Conservation (phyloP, 1,140 invertebrate genomes). For the Capitella teleta region DNA sequence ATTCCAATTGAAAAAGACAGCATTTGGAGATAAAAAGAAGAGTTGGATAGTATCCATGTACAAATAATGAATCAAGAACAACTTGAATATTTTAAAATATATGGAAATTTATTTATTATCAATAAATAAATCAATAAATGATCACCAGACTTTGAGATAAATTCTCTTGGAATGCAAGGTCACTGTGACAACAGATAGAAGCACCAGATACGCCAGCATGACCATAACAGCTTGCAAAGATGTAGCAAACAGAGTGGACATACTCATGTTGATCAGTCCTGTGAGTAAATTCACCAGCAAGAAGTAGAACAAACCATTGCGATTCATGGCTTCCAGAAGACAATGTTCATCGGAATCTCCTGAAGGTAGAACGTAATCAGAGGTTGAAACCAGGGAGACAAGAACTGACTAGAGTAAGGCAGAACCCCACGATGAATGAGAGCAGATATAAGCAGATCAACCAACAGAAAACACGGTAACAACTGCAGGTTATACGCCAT, state of each 20-base stretch:
- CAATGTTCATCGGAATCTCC: not conserved
- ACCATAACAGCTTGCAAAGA: not conserved
- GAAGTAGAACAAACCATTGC: slow-evolving; percentile 60
- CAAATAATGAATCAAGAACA: not conserved
- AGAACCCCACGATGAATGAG: not conserved
- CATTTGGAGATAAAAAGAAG: not conserved
- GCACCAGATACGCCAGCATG: slow-evolving; percentile 9
- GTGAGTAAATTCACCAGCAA: slow-evolving; percentile 66
- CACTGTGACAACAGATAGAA: slow-evolving; percentile 8
- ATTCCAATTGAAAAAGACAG: too few species aligned
- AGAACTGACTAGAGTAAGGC: not conserved
- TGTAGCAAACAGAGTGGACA: slow-evolving; percentile 39
- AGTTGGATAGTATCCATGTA: not conserved
- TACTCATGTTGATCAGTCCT: slow-evolving; percentile 60
- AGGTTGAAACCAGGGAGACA: not conserved
- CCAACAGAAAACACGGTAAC: too few species aligned
- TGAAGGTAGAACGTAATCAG: not conserved
- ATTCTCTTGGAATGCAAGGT: not conserved
- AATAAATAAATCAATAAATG: not conserved
- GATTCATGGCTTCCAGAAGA: slow-evolving; percentile 25
- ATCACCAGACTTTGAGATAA: not conserved
- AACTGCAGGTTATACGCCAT: slow-evolving; percentile 45
- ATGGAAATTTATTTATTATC: not conserved
- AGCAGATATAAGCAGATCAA: too few species aligned
- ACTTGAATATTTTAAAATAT: not conserved